Conservation (phyloP, 1,140 invertebrate genomes). For the Microplitis demolitor region DNA sequence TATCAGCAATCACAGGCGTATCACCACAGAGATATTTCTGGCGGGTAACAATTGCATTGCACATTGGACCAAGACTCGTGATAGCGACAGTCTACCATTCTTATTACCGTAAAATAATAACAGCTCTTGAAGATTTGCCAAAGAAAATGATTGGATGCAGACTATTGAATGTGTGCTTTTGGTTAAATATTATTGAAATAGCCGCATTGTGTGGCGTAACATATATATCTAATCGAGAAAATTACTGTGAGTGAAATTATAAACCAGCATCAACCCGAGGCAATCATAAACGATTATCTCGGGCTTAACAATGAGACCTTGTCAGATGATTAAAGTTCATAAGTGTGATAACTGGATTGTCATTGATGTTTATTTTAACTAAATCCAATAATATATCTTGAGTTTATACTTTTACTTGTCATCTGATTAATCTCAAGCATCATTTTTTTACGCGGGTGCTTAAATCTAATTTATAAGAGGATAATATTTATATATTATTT, state of each 20-base stretch:
- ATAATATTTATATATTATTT: conserved; percentile 48
- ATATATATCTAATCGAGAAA: conserved; percentile 91
- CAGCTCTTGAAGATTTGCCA: conserved; percentile 63
- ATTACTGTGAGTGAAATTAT: conserved; percentile 80
- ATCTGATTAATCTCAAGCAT: too few relatives aligned
- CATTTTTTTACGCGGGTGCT: too few relatives aligned
- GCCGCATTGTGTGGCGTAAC: conserved; percentile 84
- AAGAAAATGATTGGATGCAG: conserved; percentile 57
- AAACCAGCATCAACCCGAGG: background rate
- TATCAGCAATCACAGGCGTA: conserved; percentile 89
- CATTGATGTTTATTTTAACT: background rate
- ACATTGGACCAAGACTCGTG: conserved; percentile 84
- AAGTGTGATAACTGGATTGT: conserved; percentile 12
- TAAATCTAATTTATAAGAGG: too few relatives aligned
- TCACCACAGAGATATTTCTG: conserved; percentile 91
- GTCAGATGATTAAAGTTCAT: conserved; percentile 5
- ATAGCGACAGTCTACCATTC: conserved; percentile 83
- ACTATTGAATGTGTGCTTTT: conserved; percentile 78
- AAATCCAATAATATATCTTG: background rate
- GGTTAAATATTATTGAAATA: conserved; percentile 84
- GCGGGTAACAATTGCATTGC: conserved; percentile 87
- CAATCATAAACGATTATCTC: background rate
- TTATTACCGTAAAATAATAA: conserved; percentile 75
- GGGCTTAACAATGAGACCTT: background rate
- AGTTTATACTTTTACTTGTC: too few relatives aligned